Base-by-base conservation (phyloP, 2,113 vertebrate species). In the Stigmatopora nigra region DNA sequence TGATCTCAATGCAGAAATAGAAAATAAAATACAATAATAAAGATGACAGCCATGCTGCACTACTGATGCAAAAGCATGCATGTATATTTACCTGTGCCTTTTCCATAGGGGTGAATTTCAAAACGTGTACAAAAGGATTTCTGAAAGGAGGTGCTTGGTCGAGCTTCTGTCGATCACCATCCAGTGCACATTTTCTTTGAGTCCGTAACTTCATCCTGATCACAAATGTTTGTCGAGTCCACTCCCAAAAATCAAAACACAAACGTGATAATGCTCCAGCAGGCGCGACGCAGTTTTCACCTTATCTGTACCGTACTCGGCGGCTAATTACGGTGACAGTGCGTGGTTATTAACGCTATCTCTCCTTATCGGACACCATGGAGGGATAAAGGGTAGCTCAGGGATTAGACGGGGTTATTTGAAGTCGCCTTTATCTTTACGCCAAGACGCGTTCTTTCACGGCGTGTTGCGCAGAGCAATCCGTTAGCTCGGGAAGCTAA, bases 111-210 rank as follows among this genome's bases (percentile, higher is more conserved):
- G 88, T 88, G 75, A 93, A 86, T 78, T 91, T 92, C 82, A 95
- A 86, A 81, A 93, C 90, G 82, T 95, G 93, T 78, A 92, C 93
- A 86, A 96, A 96, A 22, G 94, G 94, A 87, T 94, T 95, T 79
- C 90, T 89, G 77, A 91, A 79, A 45, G 93, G 93, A 52, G 91
- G 92, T 63, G 90, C 90, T 70, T 89, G 91, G 75, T 91, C 91
- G 81, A 86, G 89, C 67, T 88, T 90, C 70, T 89, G 88, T 10
- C 87, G 90, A 67, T 89, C 90, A 61, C 81, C 88, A 76, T 89
- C 92, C 68, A 73, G 67, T 70, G 76, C 79, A 87, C 87, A 87
- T 56, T 84, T 84, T 64, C 86, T 84, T 63, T 87, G 87, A 76
- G 67, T 85, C 62, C 82, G 85, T 76, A 95, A 72, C 90, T 86